Conservation (phyloP, 2,797 vertebrate species). For the Enteromius thamalakanensis region DNA sequence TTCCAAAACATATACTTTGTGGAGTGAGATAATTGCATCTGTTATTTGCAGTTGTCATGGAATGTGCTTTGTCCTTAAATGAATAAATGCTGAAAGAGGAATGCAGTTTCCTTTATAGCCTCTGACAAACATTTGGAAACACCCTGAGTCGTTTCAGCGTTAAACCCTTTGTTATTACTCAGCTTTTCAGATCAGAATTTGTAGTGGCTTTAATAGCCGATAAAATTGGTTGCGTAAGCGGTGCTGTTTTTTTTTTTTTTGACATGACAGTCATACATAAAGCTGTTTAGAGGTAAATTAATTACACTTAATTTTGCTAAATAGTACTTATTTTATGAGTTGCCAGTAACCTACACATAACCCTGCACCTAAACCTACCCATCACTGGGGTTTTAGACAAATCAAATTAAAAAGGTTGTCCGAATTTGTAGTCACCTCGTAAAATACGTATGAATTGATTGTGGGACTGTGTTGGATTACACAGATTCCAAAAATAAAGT, state of each 20-base stretch:
- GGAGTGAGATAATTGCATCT: background rate
- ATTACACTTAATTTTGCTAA: too few relatives aligned
- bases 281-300: background rate
- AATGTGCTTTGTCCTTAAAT: slow-evolving; percentile 22
- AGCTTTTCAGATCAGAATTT: background rate
- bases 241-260: background rate
- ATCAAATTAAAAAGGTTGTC: too few relatives aligned
- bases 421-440: too few relatives aligned
- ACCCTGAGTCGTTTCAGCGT: background rate
- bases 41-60: slow-evolving; percentile 7
- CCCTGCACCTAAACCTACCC: too few relatives aligned
- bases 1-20: slow-evolving; percentile 9
- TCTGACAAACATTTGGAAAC: slow-evolving; percentile 22
- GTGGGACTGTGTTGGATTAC: too few relatives aligned
- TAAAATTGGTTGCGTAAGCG: background rate
- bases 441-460: too few relatives aligned
- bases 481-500: background rate
- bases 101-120: slow-evolving; percentile 17
- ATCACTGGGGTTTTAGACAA: too few relatives aligned
- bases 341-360: too few relatives aligned
- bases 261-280: background rate
- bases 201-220: background rate
- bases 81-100: slow-evolving; percentile 19
- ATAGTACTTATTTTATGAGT: too few relatives aligned
- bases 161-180: background rate